Evolutionary conservation across 92 coral and sea anemone genomes (phyloP), one percentile per base, ranked within the genome.

Genomic region (Palythoa heliodiscus): DNA sequence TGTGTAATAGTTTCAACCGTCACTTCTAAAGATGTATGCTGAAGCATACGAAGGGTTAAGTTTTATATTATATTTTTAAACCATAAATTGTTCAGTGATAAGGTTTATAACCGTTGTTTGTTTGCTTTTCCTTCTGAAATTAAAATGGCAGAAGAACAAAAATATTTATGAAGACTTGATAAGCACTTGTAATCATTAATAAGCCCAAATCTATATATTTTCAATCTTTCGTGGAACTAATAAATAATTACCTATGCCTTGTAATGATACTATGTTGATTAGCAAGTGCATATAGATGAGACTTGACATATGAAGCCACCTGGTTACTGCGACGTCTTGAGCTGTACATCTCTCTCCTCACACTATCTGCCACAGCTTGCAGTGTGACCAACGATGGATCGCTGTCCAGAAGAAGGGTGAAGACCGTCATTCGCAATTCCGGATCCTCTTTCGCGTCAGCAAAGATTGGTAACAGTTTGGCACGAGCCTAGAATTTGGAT

Each of bases 371-470:
- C 11, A 93, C 72, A 66, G 92, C 76, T 77, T 94, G 97, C 93
- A 93, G 86, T 57, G 91, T 89, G n/a, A 84, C 39, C 25, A 96
- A 78, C 52, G 87, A 83, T 10, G 94, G 98, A 55, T 80, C 87
- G 9, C 78, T 75, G 76, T 91, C 92, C 72, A 94, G 83, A 89
- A 96, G 78, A 50, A 91, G 43, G 77, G 35, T 88, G 63, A 90
- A 93, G 22, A 78, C 76, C 13, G 98, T 95, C 93, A 93, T 93
- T 82, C 99, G 99, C 75, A 96, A 86, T 75, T 96, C 99, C 11
- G 98, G 92, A 77, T 83, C 37, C 35, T 91, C 88, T 8, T 19
- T 61, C 17, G 88, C 87, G 73, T 94, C 88, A 71, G 91, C 92
- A 73, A 96, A 91, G 77, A 89, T 40, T 16, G 87, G 87, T 52